Percentiles rank a stretch among this genome's conserved stretches.
phyloP scores from a whole-genome alignment of 2,797 vertebrate genomes.

The Dendrocincla fuliginosa region DNA sequence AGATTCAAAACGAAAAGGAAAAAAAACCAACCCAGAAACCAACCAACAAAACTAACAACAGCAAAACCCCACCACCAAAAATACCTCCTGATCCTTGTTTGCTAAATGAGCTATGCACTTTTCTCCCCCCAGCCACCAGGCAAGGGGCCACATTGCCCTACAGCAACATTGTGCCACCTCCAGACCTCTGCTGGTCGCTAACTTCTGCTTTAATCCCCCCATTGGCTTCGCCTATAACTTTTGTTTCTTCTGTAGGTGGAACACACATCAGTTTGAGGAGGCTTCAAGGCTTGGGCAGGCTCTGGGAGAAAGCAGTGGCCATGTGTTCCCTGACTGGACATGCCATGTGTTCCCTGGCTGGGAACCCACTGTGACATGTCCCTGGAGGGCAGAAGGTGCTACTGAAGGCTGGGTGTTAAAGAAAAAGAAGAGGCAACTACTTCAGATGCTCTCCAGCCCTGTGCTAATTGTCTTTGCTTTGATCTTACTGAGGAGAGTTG shows the following conservation, averaged over 20 bases:
- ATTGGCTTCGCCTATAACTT: rapidly evolving
- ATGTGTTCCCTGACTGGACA: rapidly evolving
- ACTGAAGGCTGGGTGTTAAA: rapidly evolving
- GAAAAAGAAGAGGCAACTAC: background rate
- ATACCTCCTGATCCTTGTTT: background rate
- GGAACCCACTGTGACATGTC: rapidly evolving
- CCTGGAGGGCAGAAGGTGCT: background rate
- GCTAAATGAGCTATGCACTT: background rate
- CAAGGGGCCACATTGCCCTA: rapidly evolving
- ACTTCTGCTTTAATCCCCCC: background rate
- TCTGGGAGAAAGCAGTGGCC: background rate
- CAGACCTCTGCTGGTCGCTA: background rate
- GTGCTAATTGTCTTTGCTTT: background rate
- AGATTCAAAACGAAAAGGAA: background rate
- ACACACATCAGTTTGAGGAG: rapidly evolving
- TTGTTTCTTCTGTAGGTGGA: background rate
- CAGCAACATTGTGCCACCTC: background rate
- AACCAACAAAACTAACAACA: background rate
- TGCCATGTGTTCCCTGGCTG: no score
- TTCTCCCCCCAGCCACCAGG: background rate
- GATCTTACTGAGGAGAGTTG: background rate
- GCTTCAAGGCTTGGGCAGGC: background rate
- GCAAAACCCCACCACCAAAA: background rate
- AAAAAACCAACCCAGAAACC: background rate
- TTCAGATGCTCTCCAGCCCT: background rate